Percentiles rank a stretch among this genome's conserved stretches.
Conservation (phyloP, 2,888 invertebrate species). For the Oscheius onirici region DNA sequence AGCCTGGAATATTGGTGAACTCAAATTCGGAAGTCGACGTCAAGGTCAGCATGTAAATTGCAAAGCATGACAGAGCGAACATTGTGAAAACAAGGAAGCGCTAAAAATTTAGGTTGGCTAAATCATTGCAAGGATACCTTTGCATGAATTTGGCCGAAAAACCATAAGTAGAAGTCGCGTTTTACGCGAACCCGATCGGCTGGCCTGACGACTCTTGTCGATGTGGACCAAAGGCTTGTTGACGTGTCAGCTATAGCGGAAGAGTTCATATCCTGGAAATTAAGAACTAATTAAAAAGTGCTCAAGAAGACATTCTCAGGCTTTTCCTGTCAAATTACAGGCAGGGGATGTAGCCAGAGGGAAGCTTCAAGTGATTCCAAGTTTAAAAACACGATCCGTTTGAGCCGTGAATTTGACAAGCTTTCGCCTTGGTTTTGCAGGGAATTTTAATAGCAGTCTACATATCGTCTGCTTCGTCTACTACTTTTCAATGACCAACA, state of each 20-base stretch:
- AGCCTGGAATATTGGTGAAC: background rate
- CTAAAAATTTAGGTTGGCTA: background rate
- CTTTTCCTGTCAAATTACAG: no score
- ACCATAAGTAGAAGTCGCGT: slow-evolving; percentile 22
- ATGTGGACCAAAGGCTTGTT: slow-evolving; percentile 21
- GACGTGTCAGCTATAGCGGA: slow-evolving; percentile 2
- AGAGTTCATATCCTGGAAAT: slow-evolving; percentile 11
- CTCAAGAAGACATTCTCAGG: no score
- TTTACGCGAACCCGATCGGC: background rate
- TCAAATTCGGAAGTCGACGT: background rate
- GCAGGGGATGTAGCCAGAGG: no score
- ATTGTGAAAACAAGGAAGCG: slow-evolving; percentile 12
- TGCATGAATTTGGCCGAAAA: slow-evolving; percentile 33
- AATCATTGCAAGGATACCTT: slow-evolving; percentile 6
- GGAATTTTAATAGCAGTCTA: no score
- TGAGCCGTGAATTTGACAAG: no score
- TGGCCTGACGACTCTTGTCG: slow-evolving; percentile 16
- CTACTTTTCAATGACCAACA: no score
- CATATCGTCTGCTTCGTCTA: no score
- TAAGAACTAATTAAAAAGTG: background rate
- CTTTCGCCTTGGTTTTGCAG: no score
- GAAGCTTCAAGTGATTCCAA: no score
- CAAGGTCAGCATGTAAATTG: background rate
- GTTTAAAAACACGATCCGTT: no score
- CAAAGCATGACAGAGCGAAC: background rate